Evolutionary conservation across 1,140 invertebrate species (phyloP).

Genomic region (Drosophila orena): DNA sequence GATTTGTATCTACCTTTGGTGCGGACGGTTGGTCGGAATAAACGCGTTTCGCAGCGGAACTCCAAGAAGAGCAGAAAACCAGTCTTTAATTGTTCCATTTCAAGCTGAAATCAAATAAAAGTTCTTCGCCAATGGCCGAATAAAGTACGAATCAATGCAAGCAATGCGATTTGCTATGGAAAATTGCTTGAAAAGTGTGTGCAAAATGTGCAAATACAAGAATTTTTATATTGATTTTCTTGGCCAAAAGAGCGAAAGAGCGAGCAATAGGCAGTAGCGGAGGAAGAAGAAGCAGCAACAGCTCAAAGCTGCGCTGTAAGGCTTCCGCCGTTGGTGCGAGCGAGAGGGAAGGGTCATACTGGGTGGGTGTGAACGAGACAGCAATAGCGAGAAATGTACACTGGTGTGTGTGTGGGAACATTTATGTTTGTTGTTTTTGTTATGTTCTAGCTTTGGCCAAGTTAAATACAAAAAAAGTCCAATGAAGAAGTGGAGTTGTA

Average conservation of each 20-base stretch:
- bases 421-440: slow-evolving; percentile 73
- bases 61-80: slow-evolving; percentile 73
- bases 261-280: slow-evolving; percentile 40
- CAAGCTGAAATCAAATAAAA: slow-evolving; percentile 46
- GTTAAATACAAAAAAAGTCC: slow-evolving; percentile 60
- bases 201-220: slow-evolving; percentile 65
- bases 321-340: slow-evolving; percentile 58
- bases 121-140: slow-evolving; percentile 30
- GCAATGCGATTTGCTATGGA: slow-evolving; percentile 13
- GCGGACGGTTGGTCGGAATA: slow-evolving; percentile 75
- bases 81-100: slow-evolving; percentile 68
- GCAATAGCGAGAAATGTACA: slow-evolving; percentile 31
- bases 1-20: slow-evolving; percentile 83
- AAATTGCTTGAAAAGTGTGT: slow-evolving; percentile 40
- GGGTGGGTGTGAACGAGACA: slow-evolving; percentile 21
- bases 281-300: slow-evolving; percentile 69
- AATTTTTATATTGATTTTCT: slow-evolving; percentile 78
- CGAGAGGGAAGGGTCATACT: slow-evolving; percentile 11
- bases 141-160: slow-evolving; percentile 53
- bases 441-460: slow-evolving; percentile 77
- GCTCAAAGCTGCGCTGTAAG: slow-evolving; percentile 79
- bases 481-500: slow-evolving; percentile 38
- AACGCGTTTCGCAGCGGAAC: slow-evolving; percentile 58
- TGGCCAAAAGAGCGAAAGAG: slow-evolving; percentile 43
- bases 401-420: slow-evolving; percentile 59